A percentile compares a stretch with the other conserved stretches of the same genome.
Evolutionary conservation across 2,797 vertebrate species (phyloP).

Genomic region (Dendrocincla tyrannina): DNA sequence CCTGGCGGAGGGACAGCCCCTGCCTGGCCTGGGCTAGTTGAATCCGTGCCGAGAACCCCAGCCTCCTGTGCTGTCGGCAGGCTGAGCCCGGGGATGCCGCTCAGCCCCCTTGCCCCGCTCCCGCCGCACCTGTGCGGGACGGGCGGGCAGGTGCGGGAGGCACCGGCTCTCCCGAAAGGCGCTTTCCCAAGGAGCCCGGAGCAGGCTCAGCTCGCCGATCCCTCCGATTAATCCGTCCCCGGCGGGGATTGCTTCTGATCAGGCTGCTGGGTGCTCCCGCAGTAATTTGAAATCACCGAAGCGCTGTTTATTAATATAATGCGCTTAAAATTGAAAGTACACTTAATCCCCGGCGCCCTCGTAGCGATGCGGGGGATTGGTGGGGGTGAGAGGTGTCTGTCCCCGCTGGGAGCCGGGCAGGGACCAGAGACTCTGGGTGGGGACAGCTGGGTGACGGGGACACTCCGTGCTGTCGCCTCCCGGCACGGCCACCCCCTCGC

Average conservation of each 20-base stretch:
- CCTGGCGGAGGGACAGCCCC: not conserved
- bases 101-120: not conserved
- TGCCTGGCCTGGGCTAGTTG: not conserved
- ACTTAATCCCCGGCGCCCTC: not conserved
- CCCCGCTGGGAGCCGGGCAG: not conserved
- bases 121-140: not conserved
- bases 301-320: not conserved
- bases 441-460: not conserved
- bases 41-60: rapidly evolving
- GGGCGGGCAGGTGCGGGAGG: not conserved
- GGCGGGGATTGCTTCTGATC: not conserved
- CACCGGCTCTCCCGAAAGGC: rapidly evolving
- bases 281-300: not conserved
- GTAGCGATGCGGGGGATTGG: too few species aligned
- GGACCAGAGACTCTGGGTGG: not conserved
- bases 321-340: slow-evolving; percentile 18
- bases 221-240: not conserved
- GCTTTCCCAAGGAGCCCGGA: not conserved
- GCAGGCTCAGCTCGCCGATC: not conserved
- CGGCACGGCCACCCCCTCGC: not conserved
- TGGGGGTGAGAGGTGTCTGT: too few species aligned
- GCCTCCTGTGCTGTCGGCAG: not conserved
- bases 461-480: not conserved
- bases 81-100: not conserved
- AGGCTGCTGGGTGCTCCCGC: not conserved